These are phyloP conservation scores for Merodon equestris DNA, from an alignment of 2,888 invertebrate genomes.

Conservation along the genomic window DNA sequence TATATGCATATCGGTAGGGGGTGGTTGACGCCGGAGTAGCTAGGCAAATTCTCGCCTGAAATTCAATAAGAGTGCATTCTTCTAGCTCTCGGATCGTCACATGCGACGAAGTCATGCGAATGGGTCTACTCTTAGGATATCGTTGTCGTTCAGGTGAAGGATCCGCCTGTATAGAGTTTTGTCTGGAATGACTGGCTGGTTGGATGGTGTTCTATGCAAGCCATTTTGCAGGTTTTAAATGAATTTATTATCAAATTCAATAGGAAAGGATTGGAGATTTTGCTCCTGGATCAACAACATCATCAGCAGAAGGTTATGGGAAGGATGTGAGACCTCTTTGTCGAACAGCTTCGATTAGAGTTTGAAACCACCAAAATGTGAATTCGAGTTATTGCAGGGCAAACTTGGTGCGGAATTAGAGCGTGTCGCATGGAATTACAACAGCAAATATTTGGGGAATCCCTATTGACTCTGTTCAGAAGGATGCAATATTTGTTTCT, in stretches of 20 bases:
- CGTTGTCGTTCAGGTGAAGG: constrained; percentile 13
- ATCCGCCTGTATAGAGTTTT: constrained; percentile 38
- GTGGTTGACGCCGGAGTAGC: constrained; percentile 14
- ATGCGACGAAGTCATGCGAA: too few relatives aligned
- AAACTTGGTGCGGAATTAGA: too few relatives aligned
- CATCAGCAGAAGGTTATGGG: constrained; percentile 34
- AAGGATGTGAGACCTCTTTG: too few relatives aligned
- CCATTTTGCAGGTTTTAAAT: constrained; percentile 56
- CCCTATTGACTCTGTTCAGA: too few relatives aligned
- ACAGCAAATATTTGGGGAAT: too few relatives aligned
- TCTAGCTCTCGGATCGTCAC: too few relatives aligned
- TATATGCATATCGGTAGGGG: constrained; percentile 50
- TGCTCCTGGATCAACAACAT: constrained; percentile 1
- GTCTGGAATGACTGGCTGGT: constrained; percentile 39
- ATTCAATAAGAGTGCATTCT: constrained; percentile 55
- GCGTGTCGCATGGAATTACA: too few relatives aligned
- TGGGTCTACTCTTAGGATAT: neutral
- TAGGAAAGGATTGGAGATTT: constrained; percentile 19
- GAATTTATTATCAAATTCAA: constrained; percentile 63
- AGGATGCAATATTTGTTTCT: too few relatives aligned
- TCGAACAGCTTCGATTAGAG: too few relatives aligned
- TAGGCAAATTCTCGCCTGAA: constrained; percentile 56
- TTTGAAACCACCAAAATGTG: too few relatives aligned
- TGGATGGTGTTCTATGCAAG: constrained; percentile 17
- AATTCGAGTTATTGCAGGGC: too few relatives aligned